Base-by-base conservation (phyloP, 92 coral and sea anemone species). In the Actinernus sp. region DNA sequence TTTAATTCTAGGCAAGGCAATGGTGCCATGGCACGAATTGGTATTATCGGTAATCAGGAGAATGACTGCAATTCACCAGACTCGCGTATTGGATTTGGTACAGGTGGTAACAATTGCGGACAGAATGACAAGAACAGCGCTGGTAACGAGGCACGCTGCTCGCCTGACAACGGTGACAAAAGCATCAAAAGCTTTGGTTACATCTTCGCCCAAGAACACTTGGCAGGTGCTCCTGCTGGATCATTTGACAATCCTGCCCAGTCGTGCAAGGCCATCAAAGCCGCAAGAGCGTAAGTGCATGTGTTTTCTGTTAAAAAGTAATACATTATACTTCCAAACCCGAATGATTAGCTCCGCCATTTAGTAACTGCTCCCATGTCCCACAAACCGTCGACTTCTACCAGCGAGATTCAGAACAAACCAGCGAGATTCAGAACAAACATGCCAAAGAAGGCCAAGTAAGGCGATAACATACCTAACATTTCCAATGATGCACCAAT, bases 61-160 rank as follows among this genome's bases (percentile, higher is more conserved):
- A 68, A 59, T 37, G 14, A 68, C 48, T 78, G 85, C 10, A 12
- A 25, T 2, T 11, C 63, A 2, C 85, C 85, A 11, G 85, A 78
- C 28, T 78, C 85, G 7, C 56, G 85, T 17, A 78, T 78, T 31
- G 85, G 85, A 9, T 58, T 78, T 44, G 85, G 85, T 22, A 64
- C 77, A 2, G 71, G 23, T 3, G 78, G 78, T 1, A 32, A 23
- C 24, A 33, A 29, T 28, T 78, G 78, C 30, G 65, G 64, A 17
- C 72, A 78, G 31, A 37, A 68, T 1, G 27, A 62, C 31, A 19
- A 30, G 2, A 66, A 58, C 70, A 29, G 60, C 13, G 76, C 65
- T 3, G 84, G 84, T 9, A 77, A 77, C 67, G 84, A 77, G 14
- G 84, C 84, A 1, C 55, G 52, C 9, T 77, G 84, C 55, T 9